These are phyloP conservation scores for Heterodera carotae DNA, from an alignment of 1,140 invertebrate genomes.

Conservation along the genomic window DNA sequence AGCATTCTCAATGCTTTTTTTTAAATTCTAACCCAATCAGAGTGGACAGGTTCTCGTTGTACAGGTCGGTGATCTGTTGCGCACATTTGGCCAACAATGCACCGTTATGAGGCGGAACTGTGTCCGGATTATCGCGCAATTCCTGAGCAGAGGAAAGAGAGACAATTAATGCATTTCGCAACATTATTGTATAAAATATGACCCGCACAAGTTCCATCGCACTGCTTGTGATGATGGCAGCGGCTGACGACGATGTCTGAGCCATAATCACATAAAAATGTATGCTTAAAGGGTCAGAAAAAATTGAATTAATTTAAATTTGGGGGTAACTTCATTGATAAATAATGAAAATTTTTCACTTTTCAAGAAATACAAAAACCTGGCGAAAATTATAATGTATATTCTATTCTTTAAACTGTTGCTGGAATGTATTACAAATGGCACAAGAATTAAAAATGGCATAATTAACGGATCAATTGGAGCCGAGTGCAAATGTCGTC, in stretches of 20 bases:
- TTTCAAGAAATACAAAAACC: too few relatives aligned
- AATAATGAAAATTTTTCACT: too few relatives aligned
- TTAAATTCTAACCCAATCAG: conserved; percentile 4
- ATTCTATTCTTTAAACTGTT: not conserved
- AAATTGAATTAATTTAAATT: too few relatives aligned
- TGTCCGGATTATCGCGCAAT: conserved; percentile 39
- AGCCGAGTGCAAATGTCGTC: conserved; percentile 60
- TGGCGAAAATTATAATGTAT: too few relatives aligned
- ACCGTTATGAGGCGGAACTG: conserved; percentile 32
- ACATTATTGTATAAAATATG: not conserved
- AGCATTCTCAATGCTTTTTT: too few relatives aligned
- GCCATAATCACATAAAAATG: too few relatives aligned
- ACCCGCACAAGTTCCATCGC: conserved; percentile 22
- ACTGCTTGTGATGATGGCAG: not conserved
- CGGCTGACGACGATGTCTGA: not conserved
- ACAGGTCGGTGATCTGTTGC: conserved; percentile 35
- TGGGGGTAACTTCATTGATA: too few relatives aligned
- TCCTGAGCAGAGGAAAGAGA: conserved; percentile 12
- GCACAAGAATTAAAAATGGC: not conserved
- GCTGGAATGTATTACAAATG: not conserved
- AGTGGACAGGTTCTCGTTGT: conserved; percentile 27
- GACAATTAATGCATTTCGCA: not conserved
- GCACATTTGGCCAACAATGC: conserved; percentile 30
- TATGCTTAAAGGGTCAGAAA: too few relatives aligned
- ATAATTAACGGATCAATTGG: not conserved